Percentiles rank a stretch among this genome's conserved stretches.
Conservation (phyloP, 2,888 invertebrate species). For the Athalia rosae region DNA sequence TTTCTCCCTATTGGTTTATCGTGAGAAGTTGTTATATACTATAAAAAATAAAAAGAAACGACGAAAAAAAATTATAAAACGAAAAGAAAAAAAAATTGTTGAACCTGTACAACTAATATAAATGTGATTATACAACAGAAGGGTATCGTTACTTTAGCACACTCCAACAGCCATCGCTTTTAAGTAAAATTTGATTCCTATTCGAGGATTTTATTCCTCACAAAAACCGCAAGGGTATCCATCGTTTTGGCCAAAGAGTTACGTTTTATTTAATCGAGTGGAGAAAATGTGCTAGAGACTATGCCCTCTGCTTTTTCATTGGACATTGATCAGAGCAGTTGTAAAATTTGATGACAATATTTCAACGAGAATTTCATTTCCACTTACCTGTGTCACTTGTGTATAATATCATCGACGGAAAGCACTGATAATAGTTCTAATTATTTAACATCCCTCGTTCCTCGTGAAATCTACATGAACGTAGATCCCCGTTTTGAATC, state of each 20-base stretch:
- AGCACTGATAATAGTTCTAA: too few species aligned
- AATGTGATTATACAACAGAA: constrained; percentile 31
- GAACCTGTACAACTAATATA: constrained; percentile 30
- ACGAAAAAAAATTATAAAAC: neutral
- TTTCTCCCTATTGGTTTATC: neutral
- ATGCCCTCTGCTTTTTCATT: constrained; percentile 25
- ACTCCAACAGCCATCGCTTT: constrained; percentile 41
- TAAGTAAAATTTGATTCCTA: neutral
- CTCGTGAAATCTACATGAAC: too few species aligned
- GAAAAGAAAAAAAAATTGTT: neutral
- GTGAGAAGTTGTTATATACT: constrained; percentile 14
- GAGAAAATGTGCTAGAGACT: constrained; percentile 13
- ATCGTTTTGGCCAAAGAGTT: neutral
- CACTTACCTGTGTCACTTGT: neutral
- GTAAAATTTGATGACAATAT: too few species aligned
- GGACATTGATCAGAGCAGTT: constrained; percentile 29
- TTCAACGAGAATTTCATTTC: neutral
- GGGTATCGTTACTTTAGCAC: constrained; percentile 22
- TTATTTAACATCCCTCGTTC: too few species aligned
- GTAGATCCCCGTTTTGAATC: neutral
- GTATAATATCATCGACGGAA: neutral
- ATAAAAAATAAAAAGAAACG: neutral
- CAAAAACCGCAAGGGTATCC: neutral
- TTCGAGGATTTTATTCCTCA: neutral
- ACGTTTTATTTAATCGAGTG: constrained; percentile 28